phyloP scores from a whole-genome alignment of 2,113 vertebrate genomes.

The Perccottus glenii region DNA sequence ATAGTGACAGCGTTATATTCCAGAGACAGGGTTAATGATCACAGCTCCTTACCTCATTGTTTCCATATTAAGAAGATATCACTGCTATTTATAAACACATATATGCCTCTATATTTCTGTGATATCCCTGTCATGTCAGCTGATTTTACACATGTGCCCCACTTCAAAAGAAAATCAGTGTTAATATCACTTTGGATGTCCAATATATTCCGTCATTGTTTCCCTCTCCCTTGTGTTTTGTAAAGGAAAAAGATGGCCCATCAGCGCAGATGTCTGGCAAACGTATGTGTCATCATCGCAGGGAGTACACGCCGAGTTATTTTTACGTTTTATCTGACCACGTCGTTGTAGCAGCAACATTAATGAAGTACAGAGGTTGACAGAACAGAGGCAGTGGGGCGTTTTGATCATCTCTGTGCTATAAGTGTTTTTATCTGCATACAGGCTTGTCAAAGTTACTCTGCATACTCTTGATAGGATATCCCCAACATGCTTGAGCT shows the following conservation, averaged over 20 bases:
- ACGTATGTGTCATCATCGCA: conserved; percentile 66
- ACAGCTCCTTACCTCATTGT: background rate
- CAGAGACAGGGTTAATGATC: background rate
- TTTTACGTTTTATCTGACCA: conserved; percentile 67
- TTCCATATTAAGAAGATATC: background rate
- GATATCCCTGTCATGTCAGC: conserved; percentile 45
- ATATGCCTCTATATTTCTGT: conserved; percentile 15
- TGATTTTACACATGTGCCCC: conserved; percentile 47
- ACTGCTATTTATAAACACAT: conserved; percentile 25
- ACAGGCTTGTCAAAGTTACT: conserved; percentile 45
- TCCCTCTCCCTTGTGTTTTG: conserved; percentile 55
- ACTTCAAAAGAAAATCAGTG: conserved; percentile 69
- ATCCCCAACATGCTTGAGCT: conserved; percentile 34
- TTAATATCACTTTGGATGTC: conserved; percentile 68
- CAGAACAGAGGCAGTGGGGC: conserved; percentile 50
- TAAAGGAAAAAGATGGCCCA: conserved; percentile 47
- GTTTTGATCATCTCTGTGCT: conserved; percentile 71
- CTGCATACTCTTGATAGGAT: conserved; percentile 26
- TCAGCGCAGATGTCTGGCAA: conserved; percentile 45
- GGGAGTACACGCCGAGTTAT: conserved; percentile 47
- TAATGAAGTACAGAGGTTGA: conserved; percentile 47
- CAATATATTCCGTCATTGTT: conserved; percentile 59
- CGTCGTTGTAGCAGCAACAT: conserved; percentile 46
- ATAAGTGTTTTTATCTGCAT: conserved; percentile 32
- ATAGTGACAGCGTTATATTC: background rate